Evolutionary conservation across 2,797 vertebrate species (phyloP).

Genomic region (Danio kyathit): DNA sequence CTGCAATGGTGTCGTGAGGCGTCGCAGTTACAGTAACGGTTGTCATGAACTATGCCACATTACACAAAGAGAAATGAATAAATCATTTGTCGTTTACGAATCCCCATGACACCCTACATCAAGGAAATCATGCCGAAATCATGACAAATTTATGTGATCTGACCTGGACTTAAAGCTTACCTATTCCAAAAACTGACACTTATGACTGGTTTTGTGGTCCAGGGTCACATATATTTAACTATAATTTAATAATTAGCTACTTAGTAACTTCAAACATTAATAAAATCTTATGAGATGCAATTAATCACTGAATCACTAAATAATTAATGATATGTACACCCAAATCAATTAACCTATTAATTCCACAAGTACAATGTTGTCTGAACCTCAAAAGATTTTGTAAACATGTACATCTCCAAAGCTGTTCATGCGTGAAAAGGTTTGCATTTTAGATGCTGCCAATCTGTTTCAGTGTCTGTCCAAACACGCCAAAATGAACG

Average conservation of each 20-base stretch:
- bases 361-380: not conserved
- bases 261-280: not conserved
- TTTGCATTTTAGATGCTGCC: constrained; percentile 11
- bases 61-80: too few relatives aligned
- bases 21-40: too few relatives aligned
- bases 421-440: not conserved
- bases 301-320: not conserved
- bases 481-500: not conserved
- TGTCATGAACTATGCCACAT: too few relatives aligned
- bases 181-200: too few relatives aligned
- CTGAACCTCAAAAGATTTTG: not conserved
- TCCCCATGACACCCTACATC: too few relatives aligned
- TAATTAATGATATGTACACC: not conserved
- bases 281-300: not conserved
- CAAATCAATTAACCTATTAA: not conserved
- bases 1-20: too few relatives aligned
- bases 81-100: too few relatives aligned
- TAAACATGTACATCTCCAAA: not conserved
- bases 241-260: not conserved
- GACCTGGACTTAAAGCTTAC: too few relatives aligned
- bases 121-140: too few relatives aligned
- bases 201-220: too few relatives aligned
- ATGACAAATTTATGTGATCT: too few relatives aligned
- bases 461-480: constrained; percentile 8
- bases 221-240: too few relatives aligned